These are phyloP conservation scores for Cyphomyrus discorhynchus DNA, from an alignment of 2,113 vertebrate genomes.

Conservation along the genomic window DNA sequence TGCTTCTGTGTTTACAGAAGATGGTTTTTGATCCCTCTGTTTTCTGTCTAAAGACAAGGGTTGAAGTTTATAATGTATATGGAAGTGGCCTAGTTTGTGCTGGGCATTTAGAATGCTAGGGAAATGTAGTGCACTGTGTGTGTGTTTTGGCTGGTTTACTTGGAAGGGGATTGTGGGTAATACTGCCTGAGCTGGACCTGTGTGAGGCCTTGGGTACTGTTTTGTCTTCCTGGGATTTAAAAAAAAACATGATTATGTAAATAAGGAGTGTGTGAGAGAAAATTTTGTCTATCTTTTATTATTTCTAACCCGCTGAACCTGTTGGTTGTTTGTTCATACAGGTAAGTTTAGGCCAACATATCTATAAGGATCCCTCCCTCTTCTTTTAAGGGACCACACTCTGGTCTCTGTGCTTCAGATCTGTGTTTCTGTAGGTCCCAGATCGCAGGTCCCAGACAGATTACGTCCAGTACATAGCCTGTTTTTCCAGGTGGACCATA, in stretches of 20 bases:
- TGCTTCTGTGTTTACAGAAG: conserved; percentile 1
- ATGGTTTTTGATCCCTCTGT: not conserved
- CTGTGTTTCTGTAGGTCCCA: not conserved
- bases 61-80: not conserved
- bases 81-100: not conserved
- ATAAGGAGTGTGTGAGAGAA: not conserved
- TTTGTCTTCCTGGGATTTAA: not conserved
- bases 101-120: not conserved
- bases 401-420: not conserved
- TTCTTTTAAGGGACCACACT: not conserved
- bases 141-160: not conserved
- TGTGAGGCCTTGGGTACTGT: not conserved
- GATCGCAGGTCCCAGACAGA: not conserved
- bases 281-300: not conserved
- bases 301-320: not conserved
- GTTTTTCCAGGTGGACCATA: not conserved
- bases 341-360: not conserved
- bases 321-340: not conserved
- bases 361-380: not conserved
- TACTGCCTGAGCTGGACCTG: not conserved
- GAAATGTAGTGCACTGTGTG: not conserved
- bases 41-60: not conserved
- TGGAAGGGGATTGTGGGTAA: not conserved
- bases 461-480: not conserved
- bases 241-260: not conserved